Conservation (phyloP, 2,888 invertebrate genomes). For the Stegana nigrithorax region DNA sequence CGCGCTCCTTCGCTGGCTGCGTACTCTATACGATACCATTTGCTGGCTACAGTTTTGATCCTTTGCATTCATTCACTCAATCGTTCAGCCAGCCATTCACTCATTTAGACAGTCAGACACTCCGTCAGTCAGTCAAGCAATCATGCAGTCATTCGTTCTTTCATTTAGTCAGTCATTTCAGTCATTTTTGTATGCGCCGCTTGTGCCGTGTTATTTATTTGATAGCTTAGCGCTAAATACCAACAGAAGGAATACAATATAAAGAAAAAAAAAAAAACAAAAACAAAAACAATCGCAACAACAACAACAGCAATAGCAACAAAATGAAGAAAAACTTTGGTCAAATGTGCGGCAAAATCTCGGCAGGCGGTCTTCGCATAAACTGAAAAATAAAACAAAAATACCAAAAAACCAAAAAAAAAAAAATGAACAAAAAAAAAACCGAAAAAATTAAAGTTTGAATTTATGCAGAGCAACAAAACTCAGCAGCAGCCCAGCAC, state of each 20-base stretch:
- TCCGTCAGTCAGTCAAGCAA: no score
- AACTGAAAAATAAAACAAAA: background rate
- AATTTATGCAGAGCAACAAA: slow-evolving; percentile 47
- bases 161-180: slow-evolving; percentile 22
- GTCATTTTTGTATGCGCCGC: slow-evolving; percentile 6
- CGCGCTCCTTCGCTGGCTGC: no score
- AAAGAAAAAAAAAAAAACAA: background rate
- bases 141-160: slow-evolving; percentile 51
- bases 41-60: no score
- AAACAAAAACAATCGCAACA: slow-evolving; percentile 15
- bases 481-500: slow-evolving; percentile 28
- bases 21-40: no score
- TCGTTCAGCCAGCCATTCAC: slow-evolving; percentile 33
- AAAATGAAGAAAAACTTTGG: background rate
- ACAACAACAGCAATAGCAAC: background rate
- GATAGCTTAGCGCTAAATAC: slow-evolving; percentile 46
- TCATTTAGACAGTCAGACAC: no score
- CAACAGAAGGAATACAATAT: slow-evolving; percentile 57
- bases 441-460: slow-evolving; percentile 24
- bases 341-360: background rate
- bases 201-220: slow-evolving; percentile 13
- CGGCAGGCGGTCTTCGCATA: background rate
- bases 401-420: background rate
- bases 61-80: no score
- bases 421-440: background rate